Conservation (phyloP, 2,113 vertebrate genomes). For the Excalfactoria chinensis region DNA sequence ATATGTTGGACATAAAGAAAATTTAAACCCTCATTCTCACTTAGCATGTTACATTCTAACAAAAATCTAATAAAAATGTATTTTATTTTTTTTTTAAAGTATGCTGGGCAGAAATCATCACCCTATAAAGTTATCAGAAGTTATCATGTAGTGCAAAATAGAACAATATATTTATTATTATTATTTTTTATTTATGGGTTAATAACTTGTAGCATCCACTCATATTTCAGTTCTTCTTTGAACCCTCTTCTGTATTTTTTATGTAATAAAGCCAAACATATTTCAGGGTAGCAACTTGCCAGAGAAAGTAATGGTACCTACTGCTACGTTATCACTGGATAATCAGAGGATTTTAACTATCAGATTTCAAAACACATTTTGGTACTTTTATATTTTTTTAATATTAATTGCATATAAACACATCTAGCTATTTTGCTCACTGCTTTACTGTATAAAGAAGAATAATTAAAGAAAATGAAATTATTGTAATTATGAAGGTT, state of each 20-base stretch:
- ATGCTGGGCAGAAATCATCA: not conserved
- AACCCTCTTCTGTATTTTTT: not conserved
- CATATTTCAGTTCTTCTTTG: not conserved
- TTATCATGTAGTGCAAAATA: not conserved
- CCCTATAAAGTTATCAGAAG: not conserved
- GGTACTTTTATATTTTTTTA: not conserved
- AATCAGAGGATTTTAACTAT: not conserved
- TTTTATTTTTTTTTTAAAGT: not conserved
- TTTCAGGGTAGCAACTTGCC: not conserved
- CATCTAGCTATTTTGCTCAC: not conserved
- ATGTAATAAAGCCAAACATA: not conserved
- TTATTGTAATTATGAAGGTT: rapidly evolving
- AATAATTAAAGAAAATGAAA: not conserved
- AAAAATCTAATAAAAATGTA: not conserved
- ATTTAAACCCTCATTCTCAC: not conserved
- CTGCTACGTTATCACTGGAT: not conserved
- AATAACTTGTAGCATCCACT: not conserved
- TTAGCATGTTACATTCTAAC: not conserved
- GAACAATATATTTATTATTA: not conserved
- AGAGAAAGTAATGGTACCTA: not conserved
- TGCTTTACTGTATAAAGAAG: not conserved
- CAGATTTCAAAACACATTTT: not conserved
- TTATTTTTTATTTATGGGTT: not conserved
- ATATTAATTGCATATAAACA: not conserved
- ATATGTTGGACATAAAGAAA: not conserved